Evolutionary conservation across 2,113 vertebrate genomes (phyloP), one percentile per base, ranked within the genome.

Genomic region (Pycnonotus jocosus): DNA sequence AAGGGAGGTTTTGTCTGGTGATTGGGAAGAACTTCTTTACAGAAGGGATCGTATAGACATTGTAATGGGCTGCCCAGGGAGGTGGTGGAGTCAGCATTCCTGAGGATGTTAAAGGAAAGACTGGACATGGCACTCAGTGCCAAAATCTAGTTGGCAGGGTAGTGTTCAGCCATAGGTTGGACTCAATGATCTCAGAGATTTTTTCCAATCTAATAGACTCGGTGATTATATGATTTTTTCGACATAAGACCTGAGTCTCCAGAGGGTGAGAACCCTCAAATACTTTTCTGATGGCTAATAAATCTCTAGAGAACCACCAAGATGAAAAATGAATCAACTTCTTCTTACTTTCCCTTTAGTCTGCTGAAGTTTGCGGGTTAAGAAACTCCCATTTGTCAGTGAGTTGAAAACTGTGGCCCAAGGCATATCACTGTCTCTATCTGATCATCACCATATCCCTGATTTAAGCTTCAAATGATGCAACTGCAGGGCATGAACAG

Each of bases 401-500:
- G 92, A 78, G 8, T 12, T 83, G 66, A 64, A 95, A 71, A 79
- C 40, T 60, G 47, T 81, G 44, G 62, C 66, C 58, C 40, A 96
- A 90, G 62, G 69, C 65, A 62, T 88, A 85, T 77, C 37, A 60
- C n/a, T 68, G 14, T 45, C 31, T 81, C 60, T 90, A 23, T 81
- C 38, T 96, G 82, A 82, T 92, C 84, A 93, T 78, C 62, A 58
- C 11, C 38, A 76, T 62, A 79, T 35, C 31, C 72, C 65, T 70
- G 37, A 88, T 86, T 86, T 85, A 92, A 62, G 12, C 79, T 92
- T 85, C 77, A 90, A 85, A 85, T 51, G 48, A 12, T 95, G 44
- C 66, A 90, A 74, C 77, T 76, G 23, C 66, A 93, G 66, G 22
- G 37, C 74, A 72, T 94, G 69, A 95, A 94, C 69, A 95, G 58